Evolutionary conservation across 2,797 vertebrate species (phyloP).

Genomic region (Trichosurus vulpecula): DNA sequence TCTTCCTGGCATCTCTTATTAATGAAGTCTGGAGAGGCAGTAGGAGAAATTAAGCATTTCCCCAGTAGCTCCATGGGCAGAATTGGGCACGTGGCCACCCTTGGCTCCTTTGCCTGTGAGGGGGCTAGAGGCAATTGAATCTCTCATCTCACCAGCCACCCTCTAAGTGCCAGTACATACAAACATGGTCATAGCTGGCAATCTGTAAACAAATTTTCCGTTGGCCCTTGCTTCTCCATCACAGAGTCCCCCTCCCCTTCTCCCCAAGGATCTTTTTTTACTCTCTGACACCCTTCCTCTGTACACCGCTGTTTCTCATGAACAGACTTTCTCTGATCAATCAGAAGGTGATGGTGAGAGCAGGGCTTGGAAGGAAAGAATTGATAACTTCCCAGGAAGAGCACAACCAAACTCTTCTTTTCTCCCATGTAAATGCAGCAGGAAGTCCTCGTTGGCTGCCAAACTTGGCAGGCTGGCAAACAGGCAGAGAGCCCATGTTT

Average conservation of each 20-base stretch:
- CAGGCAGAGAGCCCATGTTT: conserved; percentile 22
- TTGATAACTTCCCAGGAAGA: neutral
- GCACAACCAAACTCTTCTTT: neutral
- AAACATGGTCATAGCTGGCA: neutral
- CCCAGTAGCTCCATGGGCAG: neutral
- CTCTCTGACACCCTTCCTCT: neutral
- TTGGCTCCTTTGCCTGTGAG: neutral
- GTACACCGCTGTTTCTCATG: neutral
- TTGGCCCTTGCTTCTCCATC: neutral
- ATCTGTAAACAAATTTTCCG: neutral
- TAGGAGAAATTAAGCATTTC: neutral
- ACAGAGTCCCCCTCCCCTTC: neutral
- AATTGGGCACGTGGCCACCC: neutral
- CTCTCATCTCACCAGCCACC: neutral
- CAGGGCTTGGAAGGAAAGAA: neutral
- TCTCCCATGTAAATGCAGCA: neutral
- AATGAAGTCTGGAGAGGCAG: neutral
- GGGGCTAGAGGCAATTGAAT: neutral
- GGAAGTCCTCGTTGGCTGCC: conserved; percentile 21
- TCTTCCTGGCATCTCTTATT: neutral
- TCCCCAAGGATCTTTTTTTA: neutral
- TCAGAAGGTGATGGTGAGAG: neutral
- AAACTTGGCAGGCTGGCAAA: conserved; percentile 39
- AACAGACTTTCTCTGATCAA: neutral
- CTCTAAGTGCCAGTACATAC: neutral